Evolutionary conservation across 2,888 invertebrate species (phyloP).

Genomic region (Caenorhabditis sp.): DNA sequence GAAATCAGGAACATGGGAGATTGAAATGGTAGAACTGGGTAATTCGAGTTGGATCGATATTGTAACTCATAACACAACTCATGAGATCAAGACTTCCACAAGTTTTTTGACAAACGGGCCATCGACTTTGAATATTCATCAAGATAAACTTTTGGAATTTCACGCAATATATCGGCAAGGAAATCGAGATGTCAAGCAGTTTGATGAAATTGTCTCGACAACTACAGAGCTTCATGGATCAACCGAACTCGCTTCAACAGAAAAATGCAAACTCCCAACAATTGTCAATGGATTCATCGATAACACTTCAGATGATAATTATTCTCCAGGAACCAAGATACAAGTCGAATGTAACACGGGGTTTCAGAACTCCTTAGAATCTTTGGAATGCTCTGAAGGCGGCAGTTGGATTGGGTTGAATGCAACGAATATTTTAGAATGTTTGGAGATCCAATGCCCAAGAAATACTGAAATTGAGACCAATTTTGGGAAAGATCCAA

Average conservation of each 20-base stretch:
- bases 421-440: not conserved
- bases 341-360: conserved; percentile 3
- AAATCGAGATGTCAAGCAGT: not conserved
- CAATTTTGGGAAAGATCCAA: not conserved
- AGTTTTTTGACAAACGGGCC: too few species aligned
- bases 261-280: conserved; percentile 11
- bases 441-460: conserved; percentile 6
- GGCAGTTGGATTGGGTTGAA: conserved; percentile 3
- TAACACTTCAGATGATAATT: not conserved
- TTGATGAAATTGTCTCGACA: too few species aligned
- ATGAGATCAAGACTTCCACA: not conserved
- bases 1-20: not conserved
- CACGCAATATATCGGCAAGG: too few species aligned
- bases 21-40: not conserved
- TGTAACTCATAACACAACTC: not conserved
- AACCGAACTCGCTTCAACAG: too few species aligned
- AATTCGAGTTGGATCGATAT: not conserved
- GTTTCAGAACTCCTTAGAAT: not conserved
- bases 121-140: too few species aligned
- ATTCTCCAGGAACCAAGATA: conserved; percentile 6
- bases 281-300: conserved; percentile 6
- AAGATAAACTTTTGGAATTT: too few species aligned
- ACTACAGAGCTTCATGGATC: too few species aligned
- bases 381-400: not conserved
- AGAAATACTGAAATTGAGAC: conserved; percentile 1